Evolutionary conservation across 2,797 vertebrate genomes (phyloP).

Genomic region (Rhincodon typus): DNA sequence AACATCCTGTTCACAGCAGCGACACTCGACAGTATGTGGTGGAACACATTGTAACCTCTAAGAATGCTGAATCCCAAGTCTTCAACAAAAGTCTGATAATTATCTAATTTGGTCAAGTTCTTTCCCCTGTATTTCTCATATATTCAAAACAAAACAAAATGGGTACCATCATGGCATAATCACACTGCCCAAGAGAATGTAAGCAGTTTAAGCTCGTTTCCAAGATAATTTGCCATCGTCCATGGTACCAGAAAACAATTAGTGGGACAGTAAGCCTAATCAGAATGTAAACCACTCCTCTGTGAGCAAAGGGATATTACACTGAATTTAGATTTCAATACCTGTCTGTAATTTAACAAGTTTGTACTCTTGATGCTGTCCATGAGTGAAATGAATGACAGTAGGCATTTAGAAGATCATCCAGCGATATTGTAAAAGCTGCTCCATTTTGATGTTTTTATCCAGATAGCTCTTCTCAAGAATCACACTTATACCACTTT

Average conservation of each 20-base stretch:
- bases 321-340: not conserved
- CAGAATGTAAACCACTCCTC: not conserved
- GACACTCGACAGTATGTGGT: not conserved
- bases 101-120: not conserved
- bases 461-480: not conserved
- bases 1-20: not conserved
- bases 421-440: not conserved
- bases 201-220: not conserved
- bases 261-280: not conserved
- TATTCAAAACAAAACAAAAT: not conserved
- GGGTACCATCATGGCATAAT: not conserved
- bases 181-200: not conserved
- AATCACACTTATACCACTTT: not conserved
- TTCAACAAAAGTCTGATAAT: not conserved
- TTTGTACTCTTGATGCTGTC: not conserved
- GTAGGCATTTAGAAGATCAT: too few relatives aligned
- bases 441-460: not conserved
- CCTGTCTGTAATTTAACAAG: not conserved
- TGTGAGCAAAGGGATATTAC: not conserved
- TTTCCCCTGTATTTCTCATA: not conserved
- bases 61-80: not conserved
- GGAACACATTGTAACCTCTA: not conserved
- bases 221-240: not conserved
- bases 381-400: slow-evolving; percentile 1
- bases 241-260: not conserved